These are phyloP conservation scores for Siniperca scherzeri DNA, from an alignment of 2,797 vertebrate genomes.

Conservation along the genomic window DNA sequence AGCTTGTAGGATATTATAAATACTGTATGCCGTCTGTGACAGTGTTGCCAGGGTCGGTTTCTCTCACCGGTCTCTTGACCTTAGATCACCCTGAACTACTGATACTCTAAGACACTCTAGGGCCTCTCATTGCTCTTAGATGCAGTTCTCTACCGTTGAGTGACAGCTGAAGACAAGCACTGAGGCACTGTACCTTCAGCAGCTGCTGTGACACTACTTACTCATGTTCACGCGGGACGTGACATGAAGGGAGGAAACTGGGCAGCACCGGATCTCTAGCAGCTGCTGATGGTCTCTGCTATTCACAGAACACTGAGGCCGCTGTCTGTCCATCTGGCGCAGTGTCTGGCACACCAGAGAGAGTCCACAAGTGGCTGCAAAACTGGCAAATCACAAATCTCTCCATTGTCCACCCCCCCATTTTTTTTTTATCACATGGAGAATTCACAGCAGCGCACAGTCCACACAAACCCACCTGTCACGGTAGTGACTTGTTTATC, in stretches of 20 bases:
- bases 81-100: constrained; percentile 14
- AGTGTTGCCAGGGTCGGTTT: constrained; percentile 20
- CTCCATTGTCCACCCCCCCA: constrained; percentile 28
- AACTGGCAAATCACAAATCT: constrained; percentile 38
- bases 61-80: neutral
- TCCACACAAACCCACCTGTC: constrained; percentile 39
- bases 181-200: constrained; percentile 34
- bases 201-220: constrained; percentile 52
- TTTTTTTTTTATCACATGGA: constrained; percentile 43
- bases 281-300: constrained; percentile 63
- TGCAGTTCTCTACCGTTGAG: constrained; percentile 41
- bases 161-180: constrained; percentile 67
- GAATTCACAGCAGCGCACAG: constrained; percentile 19
- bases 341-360: constrained; percentile 26
- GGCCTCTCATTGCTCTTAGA: neutral
- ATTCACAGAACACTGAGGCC: constrained; percentile 53
- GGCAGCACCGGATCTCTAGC: constrained; percentile 50
- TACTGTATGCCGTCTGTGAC: constrained; percentile 11
- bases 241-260: constrained; percentile 57
- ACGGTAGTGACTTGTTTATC: constrained; percentile 54
- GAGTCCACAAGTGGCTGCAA: constrained; percentile 44
- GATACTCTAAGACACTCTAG: constrained; percentile 12
- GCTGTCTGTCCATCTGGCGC: constrained; percentile 54
- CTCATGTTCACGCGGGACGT: constrained; percentile 56
- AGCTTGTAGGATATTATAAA: constrained; percentile 28